Percentiles rank a stretch among this genome's conserved stretches.
Conservation (phyloP, 2,797 vertebrate species). For the Pantherophis alleghaniensis region DNA sequence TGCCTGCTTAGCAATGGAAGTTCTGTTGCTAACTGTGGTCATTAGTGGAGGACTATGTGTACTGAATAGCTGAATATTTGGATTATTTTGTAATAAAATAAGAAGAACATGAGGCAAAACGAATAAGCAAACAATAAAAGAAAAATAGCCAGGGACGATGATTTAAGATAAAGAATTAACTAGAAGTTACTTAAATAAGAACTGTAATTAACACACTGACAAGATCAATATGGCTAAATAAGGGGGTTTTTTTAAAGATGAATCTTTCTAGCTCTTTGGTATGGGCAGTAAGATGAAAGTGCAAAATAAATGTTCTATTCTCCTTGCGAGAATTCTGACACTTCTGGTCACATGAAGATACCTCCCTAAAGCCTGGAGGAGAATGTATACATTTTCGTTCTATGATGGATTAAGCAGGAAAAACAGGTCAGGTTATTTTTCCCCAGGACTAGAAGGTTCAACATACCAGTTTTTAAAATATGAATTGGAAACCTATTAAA, state of each 20-base stretch:
- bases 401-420: not conserved
- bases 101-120: not conserved
- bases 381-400: not conserved
- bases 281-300: not conserved
- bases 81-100: not conserved
- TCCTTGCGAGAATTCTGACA: not conserved
- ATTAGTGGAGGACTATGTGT: too few relatives aligned
- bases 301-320: not conserved
- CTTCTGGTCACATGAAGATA: not conserved
- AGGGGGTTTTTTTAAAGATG: not conserved
- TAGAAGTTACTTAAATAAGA: too few relatives aligned
- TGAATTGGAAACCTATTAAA: not conserved
- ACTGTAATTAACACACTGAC: not conserved
- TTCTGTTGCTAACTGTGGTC: too few relatives aligned
- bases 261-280: not conserved
- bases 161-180: too few relatives aligned
- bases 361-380: not conserved
- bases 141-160: not conserved
- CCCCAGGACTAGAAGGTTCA: not conserved
- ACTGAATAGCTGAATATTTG: not conserved
- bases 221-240: not conserved
- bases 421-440: not conserved
- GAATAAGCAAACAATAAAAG: not conserved
- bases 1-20: too few relatives aligned
- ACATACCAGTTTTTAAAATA: not conserved